phyloP scores from a whole-genome alignment of 1,140 invertebrate species.

The Tetranychus urticae region DNA sequence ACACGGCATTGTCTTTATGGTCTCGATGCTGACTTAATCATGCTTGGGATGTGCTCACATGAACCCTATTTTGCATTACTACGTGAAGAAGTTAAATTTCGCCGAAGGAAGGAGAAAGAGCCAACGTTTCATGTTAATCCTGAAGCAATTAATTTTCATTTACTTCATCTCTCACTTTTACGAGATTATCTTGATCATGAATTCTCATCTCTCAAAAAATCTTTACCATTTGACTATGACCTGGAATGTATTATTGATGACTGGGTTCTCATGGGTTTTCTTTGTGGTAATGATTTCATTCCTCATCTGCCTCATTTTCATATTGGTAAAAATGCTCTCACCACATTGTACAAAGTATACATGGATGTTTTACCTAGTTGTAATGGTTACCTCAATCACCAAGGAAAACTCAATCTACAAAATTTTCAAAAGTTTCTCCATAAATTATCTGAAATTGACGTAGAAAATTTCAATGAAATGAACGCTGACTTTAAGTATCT shows the following conservation, averaged over 20 bases:
- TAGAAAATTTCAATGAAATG: conserved; percentile 56
- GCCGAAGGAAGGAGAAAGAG: conserved; percentile 5
- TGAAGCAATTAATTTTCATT: conserved; percentile 73
- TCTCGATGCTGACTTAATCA: conserved; percentile 84
- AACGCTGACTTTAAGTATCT: conserved; percentile 59
- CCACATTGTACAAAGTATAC: conserved; percentile 63
- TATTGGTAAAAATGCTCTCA: conserved; percentile 65
- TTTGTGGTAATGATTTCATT: conserved; percentile 96
- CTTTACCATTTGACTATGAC: conserved; percentile 43
- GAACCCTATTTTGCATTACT: conserved; percentile 80
- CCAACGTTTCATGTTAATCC: conserved; percentile 26
- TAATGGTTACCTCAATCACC: conserved; percentile 78
- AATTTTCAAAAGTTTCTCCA: conserved; percentile 69
- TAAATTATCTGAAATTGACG: conserved; percentile 47
- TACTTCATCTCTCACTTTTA: conserved; percentile 70
- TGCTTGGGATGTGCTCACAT: conserved; percentile 74
- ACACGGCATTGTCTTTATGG: conserved; percentile 85
- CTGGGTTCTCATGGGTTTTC: conserved; percentile 73
- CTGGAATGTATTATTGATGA: conserved; percentile 53
- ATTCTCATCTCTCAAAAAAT: conserved; percentile 45
- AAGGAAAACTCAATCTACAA: conserved; percentile 51
- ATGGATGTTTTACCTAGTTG: conserved; percentile 58
- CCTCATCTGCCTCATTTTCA: conserved; percentile 80
- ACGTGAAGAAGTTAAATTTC: conserved; percentile 52
- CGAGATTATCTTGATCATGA: conserved; percentile 81